Base-by-base conservation (phyloP, 2,113 vertebrate species). In the Hippocampus mohnikei region DNA sequence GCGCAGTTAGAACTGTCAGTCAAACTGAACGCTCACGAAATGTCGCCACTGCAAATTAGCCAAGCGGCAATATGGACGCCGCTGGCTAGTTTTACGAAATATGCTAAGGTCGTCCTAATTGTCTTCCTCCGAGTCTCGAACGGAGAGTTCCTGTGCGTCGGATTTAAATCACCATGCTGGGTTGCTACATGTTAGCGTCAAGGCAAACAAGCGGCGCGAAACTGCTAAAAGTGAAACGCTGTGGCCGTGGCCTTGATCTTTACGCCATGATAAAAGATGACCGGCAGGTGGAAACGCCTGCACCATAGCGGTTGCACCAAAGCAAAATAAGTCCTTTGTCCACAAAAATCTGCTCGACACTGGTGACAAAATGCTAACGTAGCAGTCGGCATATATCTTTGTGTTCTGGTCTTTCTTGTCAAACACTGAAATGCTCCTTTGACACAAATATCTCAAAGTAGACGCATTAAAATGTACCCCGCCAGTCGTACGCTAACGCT, bases 31-130 rank as follows among this genome's bases (percentile, higher is more conserved):
- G 48, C 61, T 64, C n/a, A 9, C 52, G 9, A 46, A 74, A 82
- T 66, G 73, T 78, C 5, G 13, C 6, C 15, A 4, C 33, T 50
- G 69, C 40, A 70, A 84, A 75, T 79, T 63, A 85, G 69, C 44
- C 56, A n/a, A 64, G 44, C 4, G 44, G 70, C 78, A 87, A 84
- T 78, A 77, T 70, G 72, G 76, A 72, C 74, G 76, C 70, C 58
- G 7, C 58, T 46, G 81, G 82, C 77, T 87, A 80, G 90, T 87
- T 87, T 70, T 79, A 63, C 69, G 75, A 86, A 88, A 87, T 88
- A 88, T 88, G 84, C 85, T 87, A 78, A 77, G 85, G 86, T 87
- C 85, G 78, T 69, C 70, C 71, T 86, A 88, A 88, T 87, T 88
- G 81, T 75, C 52, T 53, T n/a, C 52, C 21, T n/a, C 55, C 25